A percentile compares a stretch with the other conserved stretches of the same genome.
phyloP scores from a whole-genome alignment of 1,140 invertebrate genomes.

The Sminthurinus signatus region DNA sequence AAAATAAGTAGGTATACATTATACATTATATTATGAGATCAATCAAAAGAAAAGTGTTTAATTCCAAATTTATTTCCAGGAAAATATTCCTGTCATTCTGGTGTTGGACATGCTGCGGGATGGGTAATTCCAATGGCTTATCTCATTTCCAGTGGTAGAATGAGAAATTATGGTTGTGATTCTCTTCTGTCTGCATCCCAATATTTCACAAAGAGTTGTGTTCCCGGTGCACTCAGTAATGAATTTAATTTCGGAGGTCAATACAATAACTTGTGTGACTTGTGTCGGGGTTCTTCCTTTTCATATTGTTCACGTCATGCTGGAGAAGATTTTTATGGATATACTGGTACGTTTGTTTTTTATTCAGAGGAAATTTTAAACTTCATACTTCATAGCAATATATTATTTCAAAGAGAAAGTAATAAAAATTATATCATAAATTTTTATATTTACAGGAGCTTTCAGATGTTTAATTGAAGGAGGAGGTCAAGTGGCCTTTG shows the following conservation, averaged over 20 bases:
- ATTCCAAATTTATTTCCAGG: conserved; percentile 47
- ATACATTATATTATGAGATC: too few species aligned
- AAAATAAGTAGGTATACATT: too few species aligned
- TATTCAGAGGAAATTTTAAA: too few species aligned
- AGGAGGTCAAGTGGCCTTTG: conserved; percentile 90
- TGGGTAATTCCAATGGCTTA: conserved; percentile 94
- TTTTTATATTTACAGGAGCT: conserved; percentile 53
- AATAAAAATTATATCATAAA: too few species aligned
- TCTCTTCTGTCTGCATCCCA: conserved; percentile 79
- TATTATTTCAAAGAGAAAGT: too few species aligned
- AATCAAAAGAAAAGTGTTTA: too few species aligned
- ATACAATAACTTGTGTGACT: conserved; percentile 87
- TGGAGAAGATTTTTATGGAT: conserved; percentile 80
- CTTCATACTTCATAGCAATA: too few species aligned
- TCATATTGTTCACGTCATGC: conserved; percentile 75
- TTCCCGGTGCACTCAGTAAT: conserved; percentile 77
- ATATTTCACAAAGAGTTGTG: conserved; percentile 86
- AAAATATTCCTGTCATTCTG: conserved; percentile 84
- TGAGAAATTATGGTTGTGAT: conserved; percentile 85
- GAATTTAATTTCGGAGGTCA: conserved; percentile 73
- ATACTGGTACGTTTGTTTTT: conserved; percentile 62
- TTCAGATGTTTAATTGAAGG: conserved; percentile 90
- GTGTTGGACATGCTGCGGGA: conserved; percentile 84
- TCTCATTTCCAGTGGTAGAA: conserved; percentile 86
- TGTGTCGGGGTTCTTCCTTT: conserved; percentile 81